Conservation (phyloP, 2,797 vertebrate genomes). For the Aeoliscus strigatus region DNA sequence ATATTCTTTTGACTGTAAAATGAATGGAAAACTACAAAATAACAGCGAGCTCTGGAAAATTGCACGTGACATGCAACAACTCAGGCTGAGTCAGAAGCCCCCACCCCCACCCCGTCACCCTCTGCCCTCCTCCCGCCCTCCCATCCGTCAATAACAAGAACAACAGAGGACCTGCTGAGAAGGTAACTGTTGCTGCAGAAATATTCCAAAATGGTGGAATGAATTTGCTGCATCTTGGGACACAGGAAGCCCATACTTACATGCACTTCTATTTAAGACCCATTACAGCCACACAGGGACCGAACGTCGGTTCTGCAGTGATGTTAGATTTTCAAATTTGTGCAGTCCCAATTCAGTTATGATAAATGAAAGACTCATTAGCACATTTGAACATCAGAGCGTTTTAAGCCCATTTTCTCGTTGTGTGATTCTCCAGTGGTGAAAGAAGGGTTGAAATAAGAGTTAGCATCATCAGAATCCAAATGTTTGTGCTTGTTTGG, state of each 20-base stretch:
- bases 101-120: conserved; percentile 57
- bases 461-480: conserved; percentile 22
- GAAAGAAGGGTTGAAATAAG: conserved; percentile 30
- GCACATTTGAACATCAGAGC: conserved; percentile 36
- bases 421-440: conserved; percentile 56
- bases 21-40: conserved; percentile 99
- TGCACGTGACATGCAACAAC: conserved; percentile 91
- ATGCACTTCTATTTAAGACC: conserved; percentile 85
- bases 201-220: conserved; percentile 78
- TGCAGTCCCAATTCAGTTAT: conserved; percentile 19
- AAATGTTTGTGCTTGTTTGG: conserved; percentile 33
- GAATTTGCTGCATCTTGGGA: conserved; percentile 77
- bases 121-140: conserved; percentile 49
- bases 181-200: conserved; percentile 74
- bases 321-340: conserved; percentile 19
- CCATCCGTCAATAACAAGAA: conserved; percentile 71
- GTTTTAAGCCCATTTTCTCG: conserved; percentile 49
- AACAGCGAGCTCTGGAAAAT: conserved; percentile 93
- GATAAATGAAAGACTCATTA: conserved; percentile 32
- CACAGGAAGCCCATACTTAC: conserved; percentile 81
- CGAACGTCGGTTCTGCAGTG: conserved; percentile 9
- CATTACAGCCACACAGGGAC: conserved; percentile 72
- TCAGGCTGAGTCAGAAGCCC: conserved; percentile 69
- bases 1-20: conserved; percentile 99
- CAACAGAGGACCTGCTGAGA: conserved; percentile 74